These are phyloP conservation scores for Casuarius casuarius DNA, from an alignment of 2,113 vertebrate genomes.

Conservation along the genomic window DNA sequence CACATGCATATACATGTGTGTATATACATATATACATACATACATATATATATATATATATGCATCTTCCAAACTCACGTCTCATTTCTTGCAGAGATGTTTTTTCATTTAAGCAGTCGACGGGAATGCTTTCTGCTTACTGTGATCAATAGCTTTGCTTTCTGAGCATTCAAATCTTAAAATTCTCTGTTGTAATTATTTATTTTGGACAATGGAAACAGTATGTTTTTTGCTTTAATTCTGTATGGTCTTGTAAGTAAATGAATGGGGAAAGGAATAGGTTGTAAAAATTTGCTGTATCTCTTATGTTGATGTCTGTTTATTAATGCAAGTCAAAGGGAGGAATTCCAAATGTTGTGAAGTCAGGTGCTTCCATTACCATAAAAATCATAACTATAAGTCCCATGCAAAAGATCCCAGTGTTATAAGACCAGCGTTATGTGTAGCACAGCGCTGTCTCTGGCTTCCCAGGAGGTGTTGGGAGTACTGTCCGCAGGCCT, in stretches of 20 bases:
- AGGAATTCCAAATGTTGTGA: neutral
- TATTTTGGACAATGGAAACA: accelerated
- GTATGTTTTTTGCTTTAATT: neutral
- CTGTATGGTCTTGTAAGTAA: accelerated
- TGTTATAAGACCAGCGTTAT: accelerated
- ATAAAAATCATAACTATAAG: accelerated
- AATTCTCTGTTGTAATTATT: neutral
- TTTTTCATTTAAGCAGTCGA: neutral
- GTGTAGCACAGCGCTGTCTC: neutral
- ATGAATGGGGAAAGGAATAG: neutral
- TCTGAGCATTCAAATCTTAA: neutral
- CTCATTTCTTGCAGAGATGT: neutral
- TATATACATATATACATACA: too few species aligned
- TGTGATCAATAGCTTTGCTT: neutral
- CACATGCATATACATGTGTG: too few species aligned
- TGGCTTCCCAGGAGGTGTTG: neutral
- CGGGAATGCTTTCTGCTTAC: neutral
- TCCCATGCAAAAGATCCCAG: accelerated
- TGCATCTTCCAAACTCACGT: neutral
- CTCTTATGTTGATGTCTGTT: accelerated
- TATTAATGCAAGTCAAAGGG: neutral
- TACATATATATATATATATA: neutral
- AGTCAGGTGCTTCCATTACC: accelerated
- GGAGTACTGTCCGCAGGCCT: neutral
- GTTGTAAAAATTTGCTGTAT: neutral